These are phyloP conservation scores for Drosophila kuntzei DNA, from an alignment of 2,888 invertebrate genomes.

Conservation along the genomic window DNA sequence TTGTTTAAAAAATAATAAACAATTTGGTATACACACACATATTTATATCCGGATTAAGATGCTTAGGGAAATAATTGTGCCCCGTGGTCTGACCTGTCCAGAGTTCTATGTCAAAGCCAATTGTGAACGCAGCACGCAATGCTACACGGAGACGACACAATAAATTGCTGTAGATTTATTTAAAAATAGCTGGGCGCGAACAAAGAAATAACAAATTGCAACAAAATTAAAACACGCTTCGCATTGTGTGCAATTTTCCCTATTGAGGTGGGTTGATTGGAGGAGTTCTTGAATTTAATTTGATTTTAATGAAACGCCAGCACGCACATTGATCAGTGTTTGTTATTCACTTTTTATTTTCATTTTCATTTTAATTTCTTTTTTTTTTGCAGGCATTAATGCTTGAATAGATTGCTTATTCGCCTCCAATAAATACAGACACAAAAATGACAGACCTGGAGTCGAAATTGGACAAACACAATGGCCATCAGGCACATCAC, in stretches of 20 bases:
- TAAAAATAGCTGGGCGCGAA: slow-evolving; percentile 60
- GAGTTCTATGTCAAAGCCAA: slow-evolving; percentile 68
- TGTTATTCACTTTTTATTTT: slow-evolving; percentile 30
- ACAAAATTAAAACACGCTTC: slow-evolving; percentile 57
- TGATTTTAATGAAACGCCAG: slow-evolving; percentile 64
- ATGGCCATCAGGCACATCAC: slow-evolving; percentile 69
- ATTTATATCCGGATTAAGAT: slow-evolving; percentile 46
- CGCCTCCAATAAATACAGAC: slow-evolving; percentile 27
- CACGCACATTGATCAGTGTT: slow-evolving; percentile 56
- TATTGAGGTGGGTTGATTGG: slow-evolving; percentile 21
- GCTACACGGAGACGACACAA: slow-evolving; percentile 38
- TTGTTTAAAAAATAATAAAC: slow-evolving; percentile 20
- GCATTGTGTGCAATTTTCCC: slow-evolving; percentile 48
- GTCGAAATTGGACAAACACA: slow-evolving; percentile 77
- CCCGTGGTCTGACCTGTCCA: slow-evolving; percentile 20
- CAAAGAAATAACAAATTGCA: slow-evolving; percentile 53
- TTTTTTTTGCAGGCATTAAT: slow-evolving; percentile 54
- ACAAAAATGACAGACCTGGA: slow-evolving; percentile 69
- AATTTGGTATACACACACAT: slow-evolving; percentile 4
- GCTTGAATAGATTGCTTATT: slow-evolving; percentile 27
- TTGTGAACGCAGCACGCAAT: slow-evolving; percentile 61
- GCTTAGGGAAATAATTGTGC: slow-evolving; percentile 29
- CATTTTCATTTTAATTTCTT: slow-evolving; percentile 28
- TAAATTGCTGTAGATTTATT: slow-evolving; percentile 52
- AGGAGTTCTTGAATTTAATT: slow-evolving; percentile 48